Base-by-base conservation (phyloP, 1,140 invertebrate species). In the Trissolcus basalis region DNA sequence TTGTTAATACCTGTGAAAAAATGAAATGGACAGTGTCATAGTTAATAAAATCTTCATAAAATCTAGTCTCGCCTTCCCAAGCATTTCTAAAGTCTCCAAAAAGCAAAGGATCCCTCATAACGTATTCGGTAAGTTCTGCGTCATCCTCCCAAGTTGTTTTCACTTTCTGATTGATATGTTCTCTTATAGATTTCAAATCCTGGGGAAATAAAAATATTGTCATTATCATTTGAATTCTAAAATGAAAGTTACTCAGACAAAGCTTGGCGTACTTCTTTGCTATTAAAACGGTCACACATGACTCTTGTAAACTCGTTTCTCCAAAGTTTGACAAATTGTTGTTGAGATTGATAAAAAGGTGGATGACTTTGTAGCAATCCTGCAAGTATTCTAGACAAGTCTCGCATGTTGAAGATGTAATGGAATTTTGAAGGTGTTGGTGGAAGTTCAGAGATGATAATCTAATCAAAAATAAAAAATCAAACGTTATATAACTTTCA, bases 351-450 rank as follows among this genome's bases (percentile, higher is more conserved):
- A 84, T 93, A 95, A 75, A 91, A 90, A 19, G 88, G 86, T 0
- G 93, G 91, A 47, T 92, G 90, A 15, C 93, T 95, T 55, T 95
- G 90, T 59, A 94, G 92, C 67, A 98, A 81, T 3, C 96, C 96
- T 39, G 92, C 92, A 65, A 92, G 92, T 19, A 97, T 93, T 47
- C 95, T 91, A 0, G 95, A 96, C 47, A 98, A 87, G 89, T 98
- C 96, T 69, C 96, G 91, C 86, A 97, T 91, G 85, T 97, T 97
- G 87, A 97, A 98, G 64, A 97, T 95, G 85, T 97, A 97, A 85
- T 97, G 96, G 88, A 97, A 97, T 85, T 96, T 97, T 4, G 93
- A 93, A 4, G 96, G 96, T 0, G 95, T 33, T 0, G 60, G 54
- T 12, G 61, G 16, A n/a, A 72, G 48, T 32, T 11, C 36, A 39